phyloP scores from a whole-genome alignment of 2,113 vertebrate species.

The Callipepla squamata region DNA sequence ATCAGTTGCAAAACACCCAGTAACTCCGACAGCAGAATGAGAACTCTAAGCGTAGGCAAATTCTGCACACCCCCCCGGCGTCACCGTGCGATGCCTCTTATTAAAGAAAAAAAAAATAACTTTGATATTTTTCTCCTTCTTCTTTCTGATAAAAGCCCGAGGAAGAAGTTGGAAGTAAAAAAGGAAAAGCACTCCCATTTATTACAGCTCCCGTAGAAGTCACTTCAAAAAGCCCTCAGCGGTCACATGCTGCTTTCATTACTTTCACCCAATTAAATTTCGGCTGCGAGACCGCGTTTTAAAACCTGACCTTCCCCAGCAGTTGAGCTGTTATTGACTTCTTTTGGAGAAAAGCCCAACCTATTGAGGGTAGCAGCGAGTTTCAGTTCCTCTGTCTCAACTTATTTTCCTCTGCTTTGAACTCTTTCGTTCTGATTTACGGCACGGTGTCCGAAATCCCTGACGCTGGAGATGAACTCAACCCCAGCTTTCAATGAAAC shows the following conservation, averaged over 20 bases:
- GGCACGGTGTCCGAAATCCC: not conserved
- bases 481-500: not conserved
- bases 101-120: not conserved
- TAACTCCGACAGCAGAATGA: not conserved
- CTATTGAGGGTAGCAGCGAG: slow-evolving; percentile 5
- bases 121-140: not conserved
- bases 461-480: not conserved
- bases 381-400: not conserved
- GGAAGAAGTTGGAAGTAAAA: not conserved
- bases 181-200: too few relatives aligned
- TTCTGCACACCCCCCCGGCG: not conserved
- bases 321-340: slow-evolving; percentile 10
- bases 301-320: slow-evolving; percentile 25
- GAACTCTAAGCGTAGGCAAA: not conserved
- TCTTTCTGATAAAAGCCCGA: not conserved
- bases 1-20: not conserved
- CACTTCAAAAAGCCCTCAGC: not conserved
- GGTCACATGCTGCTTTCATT: not conserved
- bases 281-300: not conserved
- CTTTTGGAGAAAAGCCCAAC: slow-evolving; percentile 13
- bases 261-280: slow-evolving; percentile 1
- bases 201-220: not conserved
- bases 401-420: not conserved
- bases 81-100: not conserved
- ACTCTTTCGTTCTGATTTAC: not conserved